Percentiles rank a stretch among this genome's conserved stretches.
These are phyloP conservation scores for Sylvietta virens DNA, from an alignment of 2,113 vertebrate genomes.

Conservation along the genomic window DNA sequence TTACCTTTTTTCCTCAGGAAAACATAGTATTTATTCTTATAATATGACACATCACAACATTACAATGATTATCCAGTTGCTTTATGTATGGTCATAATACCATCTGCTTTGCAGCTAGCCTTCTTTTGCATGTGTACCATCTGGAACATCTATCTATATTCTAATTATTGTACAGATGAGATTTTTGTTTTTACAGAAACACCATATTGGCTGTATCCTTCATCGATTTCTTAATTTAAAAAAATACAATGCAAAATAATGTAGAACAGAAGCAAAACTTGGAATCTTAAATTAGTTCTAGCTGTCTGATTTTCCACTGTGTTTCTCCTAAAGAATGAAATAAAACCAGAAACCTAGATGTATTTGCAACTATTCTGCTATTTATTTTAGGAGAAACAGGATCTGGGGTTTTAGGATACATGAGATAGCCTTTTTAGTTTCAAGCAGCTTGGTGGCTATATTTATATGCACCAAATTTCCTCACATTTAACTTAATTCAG, in stretches of 20 bases:
- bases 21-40: conserved; percentile 50
- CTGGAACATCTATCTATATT: conserved; percentile 54
- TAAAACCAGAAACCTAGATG: not conserved
- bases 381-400: not conserved
- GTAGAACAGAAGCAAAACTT: not conserved
- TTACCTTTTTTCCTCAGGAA: conserved; percentile 24
- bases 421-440: not conserved
- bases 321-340: not conserved
- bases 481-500: not conserved
- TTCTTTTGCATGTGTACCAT: conserved; percentile 27
- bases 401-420: not conserved
- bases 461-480: not conserved
- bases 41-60: conserved; percentile 51
- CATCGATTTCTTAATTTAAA: conserved; percentile 46
- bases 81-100: conserved; percentile 58
- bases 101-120: conserved; percentile 43
- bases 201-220: conserved; percentile 52
- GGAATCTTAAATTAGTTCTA: conserved; percentile 30
- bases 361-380: not conserved
- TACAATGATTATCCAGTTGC: conserved; percentile 49
- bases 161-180: conserved; percentile 60
- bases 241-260: conserved; percentile 34
- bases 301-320: not conserved
- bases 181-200: conserved; percentile 57
- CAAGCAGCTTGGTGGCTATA: not conserved